Percentiles rank a stretch among this genome's conserved stretches.
Conservation (phyloP, 2,113 vertebrate species). For the Erythrocercus mccallii region DNA sequence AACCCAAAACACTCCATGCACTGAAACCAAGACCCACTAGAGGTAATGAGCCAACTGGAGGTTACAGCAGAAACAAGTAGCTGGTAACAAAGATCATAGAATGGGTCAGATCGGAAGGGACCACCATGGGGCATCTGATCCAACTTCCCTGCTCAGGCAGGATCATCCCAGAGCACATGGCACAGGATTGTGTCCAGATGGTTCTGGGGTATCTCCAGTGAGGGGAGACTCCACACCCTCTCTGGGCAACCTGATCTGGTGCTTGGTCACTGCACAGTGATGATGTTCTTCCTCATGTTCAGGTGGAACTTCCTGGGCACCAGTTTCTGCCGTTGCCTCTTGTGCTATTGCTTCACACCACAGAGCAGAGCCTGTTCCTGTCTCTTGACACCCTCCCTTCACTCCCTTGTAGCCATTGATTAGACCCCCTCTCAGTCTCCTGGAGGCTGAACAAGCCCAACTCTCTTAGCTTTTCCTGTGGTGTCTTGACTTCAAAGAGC, state of each 20-base stretch:
- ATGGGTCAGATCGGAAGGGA: background rate
- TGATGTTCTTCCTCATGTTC: background rate
- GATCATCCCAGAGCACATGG: background rate
- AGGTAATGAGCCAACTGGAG: fast-evolving
- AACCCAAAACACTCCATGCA: fast-evolving
- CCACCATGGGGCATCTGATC: background rate
- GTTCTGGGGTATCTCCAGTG: background rate
- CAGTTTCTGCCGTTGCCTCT: background rate
- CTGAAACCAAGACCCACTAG: background rate
- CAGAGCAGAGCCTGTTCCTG: background rate
- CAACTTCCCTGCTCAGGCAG: background rate
- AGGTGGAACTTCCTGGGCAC: background rate
- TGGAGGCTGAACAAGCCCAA: background rate
- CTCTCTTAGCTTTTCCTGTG: background rate
- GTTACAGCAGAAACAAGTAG: background rate
- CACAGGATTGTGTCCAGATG: background rate
- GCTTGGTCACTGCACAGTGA: background rate
- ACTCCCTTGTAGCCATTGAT: background rate
- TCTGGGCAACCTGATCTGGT: background rate
- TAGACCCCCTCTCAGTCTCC: background rate
- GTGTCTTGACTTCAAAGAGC: background rate
- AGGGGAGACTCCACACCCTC: background rate
- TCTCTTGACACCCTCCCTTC: background rate
- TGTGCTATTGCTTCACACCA: background rate
- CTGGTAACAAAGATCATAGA: background rate